Percentiles rank a stretch among this genome's conserved stretches.
Conservation (phyloP, 2,797 vertebrate species). For the Syngnathus acus region DNA sequence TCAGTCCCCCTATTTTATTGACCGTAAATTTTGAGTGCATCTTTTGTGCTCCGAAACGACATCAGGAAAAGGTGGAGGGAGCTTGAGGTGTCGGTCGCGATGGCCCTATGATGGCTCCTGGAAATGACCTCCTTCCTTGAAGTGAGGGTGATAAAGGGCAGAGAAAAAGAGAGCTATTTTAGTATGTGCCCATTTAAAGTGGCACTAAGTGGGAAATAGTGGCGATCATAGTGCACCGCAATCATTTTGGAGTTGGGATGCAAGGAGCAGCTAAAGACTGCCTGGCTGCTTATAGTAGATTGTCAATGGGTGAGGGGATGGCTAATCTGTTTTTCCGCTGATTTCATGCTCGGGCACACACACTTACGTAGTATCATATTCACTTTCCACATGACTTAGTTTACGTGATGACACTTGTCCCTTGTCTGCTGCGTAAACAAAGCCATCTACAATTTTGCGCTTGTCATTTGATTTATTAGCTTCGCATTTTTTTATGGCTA, state of each 20-base stretch:
- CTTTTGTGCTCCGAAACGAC: too few relatives aligned
- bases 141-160: background rate
- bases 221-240: background rate
- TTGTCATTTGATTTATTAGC: background rate
- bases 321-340: background rate
- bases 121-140: slow-evolving; percentile 1
- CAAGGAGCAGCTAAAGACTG: slow-evolving; percentile 1
- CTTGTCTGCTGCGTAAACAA: background rate
- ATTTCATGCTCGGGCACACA: slow-evolving; percentile 1
- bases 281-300: background rate
- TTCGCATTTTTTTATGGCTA: background rate
- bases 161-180: background rate
- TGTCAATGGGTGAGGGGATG: background rate
- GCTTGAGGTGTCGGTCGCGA: background rate
- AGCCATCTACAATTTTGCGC: background rate
- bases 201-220: background rate
- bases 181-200: slow-evolving; percentile 1
- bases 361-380: background rate
- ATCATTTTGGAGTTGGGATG: background rate
- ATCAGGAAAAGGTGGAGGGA: background rate
- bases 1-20: slow-evolving; percentile 27
- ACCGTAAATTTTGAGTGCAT: background rate
- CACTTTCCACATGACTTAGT: slow-evolving; percentile 3
- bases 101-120: background rate
- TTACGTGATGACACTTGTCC: background rate